Evolutionary conservation across 2,797 vertebrate genomes (phyloP), one percentile per base, ranked within the genome.

Genomic region (Cynodonichthys magdalenae): DNA sequence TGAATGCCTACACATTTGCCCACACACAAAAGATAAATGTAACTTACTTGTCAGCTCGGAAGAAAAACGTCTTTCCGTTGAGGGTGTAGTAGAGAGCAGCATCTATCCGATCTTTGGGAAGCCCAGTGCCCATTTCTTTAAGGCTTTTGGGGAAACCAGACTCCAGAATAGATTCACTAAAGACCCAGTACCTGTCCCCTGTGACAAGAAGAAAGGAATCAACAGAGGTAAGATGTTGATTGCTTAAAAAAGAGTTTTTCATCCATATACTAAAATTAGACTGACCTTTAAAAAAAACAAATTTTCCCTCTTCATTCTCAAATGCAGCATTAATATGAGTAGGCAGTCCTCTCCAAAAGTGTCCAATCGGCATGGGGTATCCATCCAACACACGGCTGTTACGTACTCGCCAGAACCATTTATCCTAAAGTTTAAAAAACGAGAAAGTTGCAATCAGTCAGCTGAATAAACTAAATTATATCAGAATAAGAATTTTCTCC

Each of bases 401-500:
- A 24, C 95, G 94, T 20, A 97, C 91, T 12, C 96, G 84, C 96
- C 96, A 97, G 83, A 97, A 96, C 96, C 96, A 97, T 74, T 95
- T 95, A 24, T 96, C 96, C 96, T 97, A 69, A 62, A 54, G 19
- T 18, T 28, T 29, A 10, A 5, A 56, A 24, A 41, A 63, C 17
- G 3, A 9, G 11, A 1, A 15, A 12, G 27, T 19, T 41, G 46
- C 17, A n/a, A 29, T 27, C 57, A 28, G 31, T 0, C 19, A 0
- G 19, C 34, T 46, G 39, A 39, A 6, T 29, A 28, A 7, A 7
- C 0, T 0, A 11, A 34, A 63, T 47, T 2, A 6, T 5, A 29
- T 34, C 36, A 48, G 19, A 20, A 17, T 8, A 5, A 8, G 52
- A 8, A 15, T 2, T 3, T 20, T 12, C 7, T 14, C n/a, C 6